Base-by-base conservation (phyloP, 2,797 vertebrate species). In the Bucorvus abyssinicus region DNA sequence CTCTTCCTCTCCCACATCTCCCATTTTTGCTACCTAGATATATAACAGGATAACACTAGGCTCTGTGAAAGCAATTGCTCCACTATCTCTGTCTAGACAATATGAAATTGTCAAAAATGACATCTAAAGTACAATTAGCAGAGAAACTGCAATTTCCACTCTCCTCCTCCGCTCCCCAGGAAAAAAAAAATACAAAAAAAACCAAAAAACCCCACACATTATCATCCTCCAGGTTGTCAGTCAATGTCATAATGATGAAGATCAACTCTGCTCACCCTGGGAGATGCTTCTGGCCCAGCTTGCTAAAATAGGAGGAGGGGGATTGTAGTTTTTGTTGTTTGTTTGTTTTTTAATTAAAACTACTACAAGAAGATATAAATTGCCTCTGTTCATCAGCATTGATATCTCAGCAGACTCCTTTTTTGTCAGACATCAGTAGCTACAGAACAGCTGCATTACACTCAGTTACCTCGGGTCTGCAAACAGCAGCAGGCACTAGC, bases 41-140 rank as follows among this genome's bases (percentile, higher is more conserved):
- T 55, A 14, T 95, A 97, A 64, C 90, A 97, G 94, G 95, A 89
- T 97, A 96, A 91, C 93, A 92, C 88, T 38, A 93, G 56, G 93
- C 89, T 96, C 87, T 90, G 76, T 78, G 94, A 56, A 95, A 97
- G 94, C 91, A 97, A 96, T 83, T 97, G 95, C 92, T 97, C 93
- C 87, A 95, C 94, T 87, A 84, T 68, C 91, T 97, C 96, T 87
- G 97, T 98, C 97, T 98, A 98, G 97, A 98, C 97, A 97, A 98
- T 97, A 98, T 96, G 93, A 97, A 97, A 97, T 96, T 97, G 96
- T 97, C 96, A 98, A 93, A 97, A 98, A 94, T 97, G 97, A 97
- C 93, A 98, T 93, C 91, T 97, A 90, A 98, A 97, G 96, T 95
- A 97, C 97, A 98, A 98, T 98, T 97, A 98, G 70, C 55, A 95